Evolutionary conservation across 2,797 vertebrate genomes (phyloP).

Genomic region (Pangasius larnaudii): DNA sequence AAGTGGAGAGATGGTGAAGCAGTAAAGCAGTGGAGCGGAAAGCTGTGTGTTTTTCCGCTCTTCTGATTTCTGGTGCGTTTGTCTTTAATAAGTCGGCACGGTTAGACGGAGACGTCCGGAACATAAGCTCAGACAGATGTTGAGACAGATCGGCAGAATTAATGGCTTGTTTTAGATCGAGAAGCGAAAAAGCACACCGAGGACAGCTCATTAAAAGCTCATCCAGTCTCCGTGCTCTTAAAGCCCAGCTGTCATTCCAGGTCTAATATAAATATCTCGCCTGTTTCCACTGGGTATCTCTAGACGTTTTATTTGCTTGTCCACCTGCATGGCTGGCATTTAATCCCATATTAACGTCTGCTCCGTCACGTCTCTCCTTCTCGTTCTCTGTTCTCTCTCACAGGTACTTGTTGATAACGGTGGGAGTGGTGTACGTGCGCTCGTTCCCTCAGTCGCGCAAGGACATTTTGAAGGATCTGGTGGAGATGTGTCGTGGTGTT

Average conservation of each 20-base stretch:
- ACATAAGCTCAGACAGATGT: slow-evolving; percentile 20
- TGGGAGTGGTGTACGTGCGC: slow-evolving; percentile 96
- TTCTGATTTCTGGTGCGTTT: neutral
- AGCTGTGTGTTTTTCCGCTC: neutral
- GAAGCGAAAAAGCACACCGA: neutral
- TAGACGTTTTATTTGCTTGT: slow-evolving; percentile 13
- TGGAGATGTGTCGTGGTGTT: slow-evolving; percentile 98
- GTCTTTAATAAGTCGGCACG: neutral
- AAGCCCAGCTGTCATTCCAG: neutral
- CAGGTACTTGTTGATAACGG: slow-evolving; percentile 96
- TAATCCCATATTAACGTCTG: slow-evolving; percentile 17
- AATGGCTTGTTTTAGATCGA: slow-evolving; percentile 12
- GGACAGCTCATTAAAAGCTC: neutral
- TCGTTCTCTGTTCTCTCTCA: neutral
- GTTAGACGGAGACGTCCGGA: neutral
- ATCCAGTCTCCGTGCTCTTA: neutral
- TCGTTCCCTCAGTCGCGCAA: slow-evolving; percentile 98
- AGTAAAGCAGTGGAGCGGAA: neutral
- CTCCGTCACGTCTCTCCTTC: neutral
- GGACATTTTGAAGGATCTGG: slow-evolving; percentile 96
- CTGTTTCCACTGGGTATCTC: neutral
- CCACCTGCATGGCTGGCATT: neutral
- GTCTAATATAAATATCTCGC: neutral
- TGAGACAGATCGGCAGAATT: slow-evolving; percentile 25
- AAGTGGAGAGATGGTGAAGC: neutral